phyloP scores from a whole-genome alignment of 1,140 invertebrate species.

The Hestina assimilis region DNA sequence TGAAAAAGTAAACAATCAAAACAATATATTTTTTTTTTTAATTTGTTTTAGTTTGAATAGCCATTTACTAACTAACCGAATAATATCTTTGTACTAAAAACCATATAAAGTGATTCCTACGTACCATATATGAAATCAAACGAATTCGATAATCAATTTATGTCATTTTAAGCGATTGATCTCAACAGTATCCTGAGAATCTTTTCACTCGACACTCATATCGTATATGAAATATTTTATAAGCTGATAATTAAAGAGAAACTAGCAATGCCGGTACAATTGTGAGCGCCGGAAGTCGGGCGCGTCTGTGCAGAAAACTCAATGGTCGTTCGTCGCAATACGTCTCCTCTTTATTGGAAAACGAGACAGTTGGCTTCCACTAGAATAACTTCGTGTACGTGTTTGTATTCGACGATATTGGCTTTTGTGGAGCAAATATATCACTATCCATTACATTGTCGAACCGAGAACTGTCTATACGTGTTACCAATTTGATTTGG shows the following conservation, averaged over 20 bases:
- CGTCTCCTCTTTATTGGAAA: conserved; percentile 70
- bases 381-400: conserved; percentile 56
- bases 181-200: neutral
- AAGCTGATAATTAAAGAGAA: conserved; percentile 28
- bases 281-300: conserved; percentile 36
- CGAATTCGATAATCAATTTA: neutral
- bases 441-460: conserved; percentile 32
- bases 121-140: neutral
- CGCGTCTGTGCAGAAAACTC: conserved; percentile 66
- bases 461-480: conserved; percentile 15
- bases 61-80: no score
- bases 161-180: no score
- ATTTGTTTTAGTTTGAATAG: no score
- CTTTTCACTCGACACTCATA: neutral
- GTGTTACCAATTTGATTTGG: conserved; percentile 7
- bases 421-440: conserved; percentile 58
- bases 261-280: conserved; percentile 28
- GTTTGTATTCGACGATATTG: conserved; percentile 56
- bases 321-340: conserved; percentile 64
- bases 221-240: conserved; percentile 6
- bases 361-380: conserved; percentile 66
- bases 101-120: no score
- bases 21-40: no score
- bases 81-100: no score
- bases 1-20: no score